Evolutionary conservation across 2,888 invertebrate genomes (phyloP).

Genomic region (Chrysotoxum bicinctum): DNA sequence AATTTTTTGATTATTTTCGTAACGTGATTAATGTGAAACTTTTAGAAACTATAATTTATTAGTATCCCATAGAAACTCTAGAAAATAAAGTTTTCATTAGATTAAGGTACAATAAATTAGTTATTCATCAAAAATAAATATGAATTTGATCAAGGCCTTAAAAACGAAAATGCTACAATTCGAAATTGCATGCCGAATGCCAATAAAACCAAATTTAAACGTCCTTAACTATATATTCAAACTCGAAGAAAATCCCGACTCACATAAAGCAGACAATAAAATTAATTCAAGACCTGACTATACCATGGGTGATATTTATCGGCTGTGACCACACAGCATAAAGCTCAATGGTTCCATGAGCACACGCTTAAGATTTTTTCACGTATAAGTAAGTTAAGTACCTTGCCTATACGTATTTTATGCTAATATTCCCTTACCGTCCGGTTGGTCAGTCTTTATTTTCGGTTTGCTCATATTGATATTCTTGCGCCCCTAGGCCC

Average conservation of each 20-base stretch:
- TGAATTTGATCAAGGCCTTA: constrained; percentile 6
- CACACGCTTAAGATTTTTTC: constrained; percentile 73
- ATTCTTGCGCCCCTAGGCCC: background rate
- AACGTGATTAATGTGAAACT: constrained; percentile 15
- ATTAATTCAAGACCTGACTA: constrained; percentile 60
- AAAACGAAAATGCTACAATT: background rate
- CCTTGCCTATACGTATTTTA: constrained; percentile 32
- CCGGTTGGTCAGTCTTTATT: background rate
- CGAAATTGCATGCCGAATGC: constrained; percentile 55
- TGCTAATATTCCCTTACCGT: constrained; percentile 46
- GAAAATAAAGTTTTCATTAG: background rate
- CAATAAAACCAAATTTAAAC: constrained; percentile 67
- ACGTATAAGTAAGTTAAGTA: constrained; percentile 22
- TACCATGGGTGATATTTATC: constrained; percentile 68
- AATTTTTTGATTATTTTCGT: background rate
- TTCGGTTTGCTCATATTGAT: background rate
- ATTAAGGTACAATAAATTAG: constrained; percentile 2
- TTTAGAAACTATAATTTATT: constrained; percentile 4
- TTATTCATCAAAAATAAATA: constrained; percentile 5
- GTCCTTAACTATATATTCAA: constrained; percentile 47
- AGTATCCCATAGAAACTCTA: background rate
- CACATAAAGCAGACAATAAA: constrained; percentile 65
- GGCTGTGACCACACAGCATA: constrained; percentile 74
- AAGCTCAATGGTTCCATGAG: constrained; percentile 77
- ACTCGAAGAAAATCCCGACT: constrained; percentile 36